phyloP scores from a whole-genome alignment of 2,888 invertebrate species.

The Globia sparganii region DNA sequence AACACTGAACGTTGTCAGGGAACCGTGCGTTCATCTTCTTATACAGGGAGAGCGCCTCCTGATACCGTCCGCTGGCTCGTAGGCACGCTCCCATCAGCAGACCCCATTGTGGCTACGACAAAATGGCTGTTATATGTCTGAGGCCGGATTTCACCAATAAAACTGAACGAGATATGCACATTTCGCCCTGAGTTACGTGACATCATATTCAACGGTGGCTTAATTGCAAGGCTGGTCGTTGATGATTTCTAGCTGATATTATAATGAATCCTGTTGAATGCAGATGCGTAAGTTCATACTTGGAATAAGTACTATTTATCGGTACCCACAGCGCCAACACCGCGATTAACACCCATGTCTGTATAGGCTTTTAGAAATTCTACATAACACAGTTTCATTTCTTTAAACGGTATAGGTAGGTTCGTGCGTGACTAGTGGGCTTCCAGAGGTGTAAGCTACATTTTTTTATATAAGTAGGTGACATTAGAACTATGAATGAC shows the following conservation, averaged over 20 bases:
- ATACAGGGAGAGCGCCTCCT: slow-evolving; percentile 95
- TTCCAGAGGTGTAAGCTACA: neutral
- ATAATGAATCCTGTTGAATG: neutral
- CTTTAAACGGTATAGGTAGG: neutral
- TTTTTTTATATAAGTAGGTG: neutral
- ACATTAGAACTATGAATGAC: neutral
- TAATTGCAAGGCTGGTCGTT: neutral
- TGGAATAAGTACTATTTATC: neutral
- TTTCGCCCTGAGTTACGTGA: neutral
- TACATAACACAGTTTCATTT: neutral
- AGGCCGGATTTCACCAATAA: neutral
- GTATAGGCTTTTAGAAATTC: neutral
- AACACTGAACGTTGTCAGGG: slow-evolving; percentile 98
- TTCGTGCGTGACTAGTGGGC: neutral
- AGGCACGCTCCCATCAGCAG: slow-evolving; percentile 95
- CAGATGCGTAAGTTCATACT: neutral
- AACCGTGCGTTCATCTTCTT: slow-evolving; percentile 96
- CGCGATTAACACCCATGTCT: no score
- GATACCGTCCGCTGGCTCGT: slow-evolving; percentile 94
- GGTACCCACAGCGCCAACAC: neutral
- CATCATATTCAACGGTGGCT: neutral
- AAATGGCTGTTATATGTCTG: neutral
- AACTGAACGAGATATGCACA: neutral
- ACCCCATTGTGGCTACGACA: slow-evolving; percentile 93
- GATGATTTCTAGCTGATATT: neutral